Evolutionary conservation across 2,113 vertebrate genomes (phyloP).

Genomic region (Mormyrus lacerda): DNA sequence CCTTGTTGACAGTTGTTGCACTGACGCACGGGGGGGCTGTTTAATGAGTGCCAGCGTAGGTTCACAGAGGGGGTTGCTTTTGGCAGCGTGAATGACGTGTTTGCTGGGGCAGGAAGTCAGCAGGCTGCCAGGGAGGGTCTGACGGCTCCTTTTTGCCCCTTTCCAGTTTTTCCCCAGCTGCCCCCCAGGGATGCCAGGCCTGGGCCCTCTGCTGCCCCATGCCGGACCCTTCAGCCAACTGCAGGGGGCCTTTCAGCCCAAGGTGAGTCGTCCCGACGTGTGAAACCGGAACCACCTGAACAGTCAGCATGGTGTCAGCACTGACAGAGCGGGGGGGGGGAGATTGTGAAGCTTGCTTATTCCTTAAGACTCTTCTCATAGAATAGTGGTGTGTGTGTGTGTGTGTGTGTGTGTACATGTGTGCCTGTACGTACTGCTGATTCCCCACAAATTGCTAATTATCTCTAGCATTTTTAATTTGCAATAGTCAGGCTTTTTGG

Average conservation of each 20-base stretch:
- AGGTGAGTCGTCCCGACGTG: conserved; percentile 48
- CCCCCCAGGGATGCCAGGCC: conserved; percentile 64
- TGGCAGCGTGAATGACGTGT: conserved; percentile 15
- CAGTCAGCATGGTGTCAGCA: neutral
- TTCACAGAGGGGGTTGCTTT: neutral
- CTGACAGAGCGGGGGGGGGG: neutral
- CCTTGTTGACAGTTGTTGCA: neutral
- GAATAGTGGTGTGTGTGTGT: neutral
- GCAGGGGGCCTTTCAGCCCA: conserved; percentile 79
- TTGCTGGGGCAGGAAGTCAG: neutral
- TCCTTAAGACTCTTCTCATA: neutral
- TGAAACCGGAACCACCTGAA: neutral
- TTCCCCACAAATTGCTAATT: neutral
- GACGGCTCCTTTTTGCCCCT: neutral
- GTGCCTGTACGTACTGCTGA: neutral
- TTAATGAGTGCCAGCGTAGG: neutral
- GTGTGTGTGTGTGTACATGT: too few relatives aligned
- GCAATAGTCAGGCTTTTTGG: neutral
- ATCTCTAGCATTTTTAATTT: neutral
- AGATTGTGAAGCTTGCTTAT: neutral
- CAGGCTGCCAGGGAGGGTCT: conserved; percentile 6
- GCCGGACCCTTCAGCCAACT: conserved; percentile 72
- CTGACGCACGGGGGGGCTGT: neutral
- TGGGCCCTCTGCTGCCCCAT: conserved; percentile 70
- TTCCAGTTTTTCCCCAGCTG: conserved; percentile 70